A percentile compares a stretch with the other conserved stretches of the same genome.
Conservation (phyloP, 2,113 vertebrate genomes). For the Poeciliopsis prolifica region DNA sequence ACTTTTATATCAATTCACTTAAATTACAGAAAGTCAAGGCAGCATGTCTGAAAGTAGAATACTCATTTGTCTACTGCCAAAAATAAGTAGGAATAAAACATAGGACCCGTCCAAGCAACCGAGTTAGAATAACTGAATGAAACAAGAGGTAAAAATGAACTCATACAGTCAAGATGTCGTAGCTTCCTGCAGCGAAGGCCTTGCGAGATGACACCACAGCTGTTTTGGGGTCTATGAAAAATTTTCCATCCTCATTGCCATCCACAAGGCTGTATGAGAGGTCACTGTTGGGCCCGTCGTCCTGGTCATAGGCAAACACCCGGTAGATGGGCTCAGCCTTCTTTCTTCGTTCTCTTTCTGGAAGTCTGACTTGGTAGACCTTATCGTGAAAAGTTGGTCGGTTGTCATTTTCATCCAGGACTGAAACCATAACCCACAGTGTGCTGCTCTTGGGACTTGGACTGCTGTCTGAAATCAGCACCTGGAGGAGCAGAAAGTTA, state of each 20-base stretch:
- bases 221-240: slow-evolving; percentile 96
- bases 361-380: slow-evolving; percentile 93
- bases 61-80: no score
- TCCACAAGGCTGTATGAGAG: slow-evolving; percentile 94
- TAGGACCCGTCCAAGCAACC: no score
- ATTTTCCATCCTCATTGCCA: slow-evolving; percentile 94
- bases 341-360: slow-evolving; percentile 91
- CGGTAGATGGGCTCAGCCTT: slow-evolving; percentile 92
- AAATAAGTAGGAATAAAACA: no score
- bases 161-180: slow-evolving; percentile 95
- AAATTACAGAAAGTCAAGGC: no score
- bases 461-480: slow-evolving; percentile 90
- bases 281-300: slow-evolving; percentile 92
- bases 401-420: slow-evolving; percentile 97
- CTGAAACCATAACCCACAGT: slow-evolving; percentile 91
- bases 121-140: no score
- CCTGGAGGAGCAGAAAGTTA: slow-evolving; percentile 73
- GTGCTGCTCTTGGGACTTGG: slow-evolving; percentile 86
- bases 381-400: slow-evolving; percentile 94
- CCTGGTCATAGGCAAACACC: slow-evolving; percentile 92
- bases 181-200: slow-evolving; percentile 91
- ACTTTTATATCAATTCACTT: no score
- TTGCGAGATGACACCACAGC: slow-evolving; percentile 95
- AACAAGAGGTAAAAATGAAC: not conserved
- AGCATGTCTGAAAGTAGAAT: no score